Base-by-base conservation (phyloP, 2,888 invertebrate genomes). In the Drosophila subsilvestris region DNA sequence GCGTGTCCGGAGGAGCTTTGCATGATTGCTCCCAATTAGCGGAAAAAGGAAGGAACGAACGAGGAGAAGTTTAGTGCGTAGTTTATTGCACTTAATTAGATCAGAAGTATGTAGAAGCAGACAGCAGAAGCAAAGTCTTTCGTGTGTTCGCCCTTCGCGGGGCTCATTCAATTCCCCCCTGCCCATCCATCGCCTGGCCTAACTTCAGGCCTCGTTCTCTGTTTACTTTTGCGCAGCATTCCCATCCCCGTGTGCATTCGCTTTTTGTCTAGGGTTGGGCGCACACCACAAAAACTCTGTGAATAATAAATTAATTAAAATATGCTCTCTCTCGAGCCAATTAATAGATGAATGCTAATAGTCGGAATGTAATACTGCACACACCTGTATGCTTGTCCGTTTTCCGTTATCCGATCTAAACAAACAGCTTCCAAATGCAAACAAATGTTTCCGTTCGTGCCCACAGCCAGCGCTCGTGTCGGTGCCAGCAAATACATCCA, bases 161-260 rank as follows among this genome's bases (percentile, higher is more conserved):
- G 20, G 20, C 18, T 37, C 22, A n/a, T 20, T 9, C 27, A 29
- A 9, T 32, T 50, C 22, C 9, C 12, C 60, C 51, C 37, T 37
- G 14, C 17, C 6, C 6, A 6, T 6, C 25, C 20, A 44, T 37
- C 17, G 18, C 8, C 47, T 12, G 12, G 27, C 55, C 60, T 49
- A 56, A 61, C 47, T 22, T 53, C 27, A 27, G 51, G 25, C 48
- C 17, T 43, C 32, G 44, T 51, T 7, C 37, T 37, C 42, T 71
- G 72, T 56, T 78, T 63, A 65, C 61, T 47, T 71, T 61, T 73
- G 55, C 63, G 63, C 70, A 62, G 66, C 72, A 69, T 50, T 25
- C 54, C 62, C 45, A 44, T 63, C 44, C 29, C 53, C 53, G n/a
- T 9, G 37, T 53, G 50, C 71, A 61, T 70, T 61, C 61, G 47